A percentile compares a stretch with the other conserved stretches of the same genome.
phyloP scores from a whole-genome alignment of 2,113 vertebrate genomes.

The Axis porcinus region DNA sequence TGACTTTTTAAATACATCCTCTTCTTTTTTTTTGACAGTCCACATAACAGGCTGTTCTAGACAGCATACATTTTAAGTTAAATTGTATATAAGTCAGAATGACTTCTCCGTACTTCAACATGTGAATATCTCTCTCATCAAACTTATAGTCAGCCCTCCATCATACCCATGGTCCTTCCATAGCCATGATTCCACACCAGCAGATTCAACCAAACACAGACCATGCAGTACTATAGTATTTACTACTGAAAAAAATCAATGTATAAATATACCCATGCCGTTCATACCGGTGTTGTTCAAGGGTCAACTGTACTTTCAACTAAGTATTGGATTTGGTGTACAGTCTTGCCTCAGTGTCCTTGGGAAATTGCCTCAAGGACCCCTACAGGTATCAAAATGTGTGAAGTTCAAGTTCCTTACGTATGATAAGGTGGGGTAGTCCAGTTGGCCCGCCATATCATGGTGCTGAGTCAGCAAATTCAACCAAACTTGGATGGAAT shows the following conservation, averaged over 20 bases:
- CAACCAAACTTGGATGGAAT: not conserved
- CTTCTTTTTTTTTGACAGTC: not conserved
- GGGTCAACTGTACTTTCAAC: not conserved
- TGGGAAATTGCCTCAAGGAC: not conserved
- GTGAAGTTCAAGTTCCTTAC: not conserved
- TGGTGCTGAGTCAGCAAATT: not conserved
- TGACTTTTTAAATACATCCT: not conserved
- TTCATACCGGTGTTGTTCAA: not conserved
- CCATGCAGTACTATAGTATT: not conserved
- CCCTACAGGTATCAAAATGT: not conserved
- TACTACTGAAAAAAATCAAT: not conserved
- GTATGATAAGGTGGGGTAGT: not conserved
- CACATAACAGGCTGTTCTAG: not conserved
- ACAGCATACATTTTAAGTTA: not conserved
- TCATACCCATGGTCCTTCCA: not conserved
- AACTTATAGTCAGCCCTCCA: not conserved
- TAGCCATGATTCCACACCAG: not conserved
- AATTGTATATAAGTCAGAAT: not conserved
- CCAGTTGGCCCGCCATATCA: accelerated
- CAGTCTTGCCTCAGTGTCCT: not conserved
- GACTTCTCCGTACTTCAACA: not conserved
- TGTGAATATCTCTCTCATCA: not conserved
- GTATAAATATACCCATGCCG: not conserved
- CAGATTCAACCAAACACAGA: not conserved
- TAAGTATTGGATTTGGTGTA: not conserved